Evolutionary conservation across 2,888 invertebrate genomes (phyloP).

Genomic region (Parascotia fuliginaria): DNA sequence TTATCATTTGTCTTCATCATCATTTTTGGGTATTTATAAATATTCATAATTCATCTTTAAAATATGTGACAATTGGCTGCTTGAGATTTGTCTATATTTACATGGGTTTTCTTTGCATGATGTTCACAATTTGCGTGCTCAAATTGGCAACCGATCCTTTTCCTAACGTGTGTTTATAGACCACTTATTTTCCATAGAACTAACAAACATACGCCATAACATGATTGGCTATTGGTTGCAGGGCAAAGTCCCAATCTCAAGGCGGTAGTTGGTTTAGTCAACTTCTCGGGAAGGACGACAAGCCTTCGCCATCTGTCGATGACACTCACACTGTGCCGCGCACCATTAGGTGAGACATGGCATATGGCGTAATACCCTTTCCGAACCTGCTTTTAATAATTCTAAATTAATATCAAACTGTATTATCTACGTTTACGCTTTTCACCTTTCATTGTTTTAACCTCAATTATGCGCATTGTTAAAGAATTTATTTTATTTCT

Average conservation of each 20-base stretch:
- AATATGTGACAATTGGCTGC: slow-evolving; percentile 24
- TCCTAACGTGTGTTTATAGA: slow-evolving; percentile 1
- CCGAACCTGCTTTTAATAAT: neutral
- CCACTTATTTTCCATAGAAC: slow-evolving; percentile 16
- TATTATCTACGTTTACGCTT: no score
- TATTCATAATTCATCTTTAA: neutral
- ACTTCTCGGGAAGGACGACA: slow-evolving; percentile 81
- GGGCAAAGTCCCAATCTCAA: slow-evolving; percentile 76
- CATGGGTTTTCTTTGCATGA: slow-evolving; percentile 23
- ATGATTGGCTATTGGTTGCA: slow-evolving; percentile 74
- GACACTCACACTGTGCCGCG: slow-evolving; percentile 71
- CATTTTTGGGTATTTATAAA: no score
- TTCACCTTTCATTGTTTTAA: no score
- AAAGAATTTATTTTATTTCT: no score
- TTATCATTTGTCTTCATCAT: no score
- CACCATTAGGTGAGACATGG: slow-evolving; percentile 79
- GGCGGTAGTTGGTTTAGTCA: slow-evolving; percentile 87
- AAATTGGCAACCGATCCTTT: slow-evolving; percentile 5
- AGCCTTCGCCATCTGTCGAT: slow-evolving; percentile 61
- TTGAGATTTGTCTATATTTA: slow-evolving; percentile 31
- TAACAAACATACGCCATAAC: slow-evolving; percentile 51
- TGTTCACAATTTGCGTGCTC: slow-evolving; percentile 19
- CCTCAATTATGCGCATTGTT: no score
- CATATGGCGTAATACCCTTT: slow-evolving; percentile 20
- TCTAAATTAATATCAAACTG: slow-evolving; percentile 1